These are phyloP conservation scores for Bactericera cockerelli DNA, from an alignment of 1,140 invertebrate genomes.

Conservation along the genomic window DNA sequence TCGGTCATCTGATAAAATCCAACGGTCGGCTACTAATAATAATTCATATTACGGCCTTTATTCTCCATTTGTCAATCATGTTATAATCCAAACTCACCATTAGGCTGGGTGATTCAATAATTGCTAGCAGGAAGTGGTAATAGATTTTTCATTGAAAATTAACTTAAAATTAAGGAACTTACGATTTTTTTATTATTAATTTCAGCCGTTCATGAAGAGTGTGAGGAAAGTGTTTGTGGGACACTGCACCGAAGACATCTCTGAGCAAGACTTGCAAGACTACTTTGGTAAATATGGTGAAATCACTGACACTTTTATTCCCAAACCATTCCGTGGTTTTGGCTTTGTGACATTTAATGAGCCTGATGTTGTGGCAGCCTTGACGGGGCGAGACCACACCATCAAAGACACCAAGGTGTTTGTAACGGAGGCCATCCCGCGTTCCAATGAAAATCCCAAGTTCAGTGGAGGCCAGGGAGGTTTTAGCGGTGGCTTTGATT, in stretches of 20 bases:
- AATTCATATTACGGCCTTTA: no score
- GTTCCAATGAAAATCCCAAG: conserved; percentile 21
- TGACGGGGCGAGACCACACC: conserved; percentile 50
- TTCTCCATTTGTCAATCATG: no score
- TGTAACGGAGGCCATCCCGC: conserved; percentile 45
- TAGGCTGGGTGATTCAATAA: no score
- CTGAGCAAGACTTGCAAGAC: conserved; percentile 36
- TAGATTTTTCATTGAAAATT: no score
- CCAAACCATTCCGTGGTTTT: conserved; percentile 43
- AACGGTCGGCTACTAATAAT: no score
- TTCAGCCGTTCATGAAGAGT: not conserved
- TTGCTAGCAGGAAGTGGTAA: no score
- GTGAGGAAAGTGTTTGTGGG: conserved; percentile 44
- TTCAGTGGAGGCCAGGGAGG: not conserved
- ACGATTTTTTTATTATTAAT: no score
- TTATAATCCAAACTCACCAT: no score
- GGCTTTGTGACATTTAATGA: conserved; percentile 46
- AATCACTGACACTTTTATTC: conserved; percentile 44
- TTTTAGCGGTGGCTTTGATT: not conserved
- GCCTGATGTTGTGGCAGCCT: conserved; percentile 39
- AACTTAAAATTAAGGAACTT: no score
- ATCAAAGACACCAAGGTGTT: conserved; percentile 45
- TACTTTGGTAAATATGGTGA: conserved; percentile 48
- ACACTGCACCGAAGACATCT: conserved; percentile 39
- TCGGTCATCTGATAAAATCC: no score